These are phyloP conservation scores for Cristatella mucedo DNA, from an alignment of 2,888 invertebrate genomes.

Conservation along the genomic window DNA sequence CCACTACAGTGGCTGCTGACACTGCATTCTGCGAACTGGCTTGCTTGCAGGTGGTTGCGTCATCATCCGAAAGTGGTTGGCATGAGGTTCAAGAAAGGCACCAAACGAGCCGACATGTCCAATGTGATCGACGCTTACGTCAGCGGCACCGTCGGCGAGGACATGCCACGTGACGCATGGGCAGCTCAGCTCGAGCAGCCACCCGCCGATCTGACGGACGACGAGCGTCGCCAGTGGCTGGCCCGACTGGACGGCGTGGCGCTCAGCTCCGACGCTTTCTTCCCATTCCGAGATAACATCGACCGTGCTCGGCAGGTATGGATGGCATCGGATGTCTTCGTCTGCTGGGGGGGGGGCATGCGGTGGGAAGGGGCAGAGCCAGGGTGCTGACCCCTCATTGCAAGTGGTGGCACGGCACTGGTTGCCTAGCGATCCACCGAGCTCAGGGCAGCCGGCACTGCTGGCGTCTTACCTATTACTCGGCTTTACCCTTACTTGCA, in stretches of 20 bases:
- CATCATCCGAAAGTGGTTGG: conserved; percentile 68
- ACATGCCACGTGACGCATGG: conserved; percentile 17
- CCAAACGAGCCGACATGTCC: conserved; percentile 75
- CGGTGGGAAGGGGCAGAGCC: no score
- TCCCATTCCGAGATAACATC: conserved; percentile 92
- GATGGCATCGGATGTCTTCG: background rate
- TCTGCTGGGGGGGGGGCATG: no score
- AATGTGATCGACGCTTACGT: conserved; percentile 92
- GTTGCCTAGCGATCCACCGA: no score
- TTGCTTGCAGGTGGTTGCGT: conserved; percentile 61
- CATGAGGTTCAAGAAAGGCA: conserved; percentile 68
- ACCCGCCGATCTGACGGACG: conserved; percentile 25
- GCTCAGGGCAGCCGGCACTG: no score
- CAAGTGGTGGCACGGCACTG: no score
- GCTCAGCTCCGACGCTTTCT: conserved; percentile 89
- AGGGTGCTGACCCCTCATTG: no score
- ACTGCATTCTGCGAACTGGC: background rate
- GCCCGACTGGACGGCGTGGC: conserved; percentile 48
- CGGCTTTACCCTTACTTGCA: no score
- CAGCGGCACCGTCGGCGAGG: conserved; percentile 62
- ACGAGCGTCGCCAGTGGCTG: conserved; percentile 42
- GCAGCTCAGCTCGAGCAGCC: conserved; percentile 19
- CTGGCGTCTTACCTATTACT: no score
- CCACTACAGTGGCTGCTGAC: no score
- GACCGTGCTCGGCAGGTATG: conserved; percentile 72